phyloP scores from a whole-genome alignment of 2,113 vertebrate genomes.

The Rutilus rutilus region DNA sequence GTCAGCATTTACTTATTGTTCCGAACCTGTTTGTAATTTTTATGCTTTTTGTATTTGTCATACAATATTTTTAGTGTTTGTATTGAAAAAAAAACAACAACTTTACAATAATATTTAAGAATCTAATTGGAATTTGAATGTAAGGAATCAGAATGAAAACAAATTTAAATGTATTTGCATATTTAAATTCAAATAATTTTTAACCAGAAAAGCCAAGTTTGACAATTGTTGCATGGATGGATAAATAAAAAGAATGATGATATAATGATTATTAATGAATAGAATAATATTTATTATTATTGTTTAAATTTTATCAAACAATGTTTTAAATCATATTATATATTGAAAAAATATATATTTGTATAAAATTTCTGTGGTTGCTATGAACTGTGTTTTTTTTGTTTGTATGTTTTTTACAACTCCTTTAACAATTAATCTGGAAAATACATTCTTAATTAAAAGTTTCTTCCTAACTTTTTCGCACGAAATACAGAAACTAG shows the following conservation, averaged over 20 bases:
- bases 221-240: background rate
- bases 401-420: no score
- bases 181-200: background rate
- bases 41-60: background rate
- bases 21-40: background rate
- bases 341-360: background rate
- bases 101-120: no score
- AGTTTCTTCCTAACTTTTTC: no score
- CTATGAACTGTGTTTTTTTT: no score
- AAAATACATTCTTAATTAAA: background rate
- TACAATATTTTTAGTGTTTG: background rate
- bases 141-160: background rate
- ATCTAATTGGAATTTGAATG: no score
- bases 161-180: background rate
- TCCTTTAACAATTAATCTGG: background rate
- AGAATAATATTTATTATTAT: no score
- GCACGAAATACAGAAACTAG: no score
- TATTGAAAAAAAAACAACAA: no score
- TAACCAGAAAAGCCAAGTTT: background rate
- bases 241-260: background rate
- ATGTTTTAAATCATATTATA: no score
- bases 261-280: no score
- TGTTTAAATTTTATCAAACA: no score
- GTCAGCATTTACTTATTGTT: background rate
- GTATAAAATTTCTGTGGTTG: background rate